Base-by-base conservation (phyloP, 2,888 invertebrate species). In the Hipparchia semele region DNA sequence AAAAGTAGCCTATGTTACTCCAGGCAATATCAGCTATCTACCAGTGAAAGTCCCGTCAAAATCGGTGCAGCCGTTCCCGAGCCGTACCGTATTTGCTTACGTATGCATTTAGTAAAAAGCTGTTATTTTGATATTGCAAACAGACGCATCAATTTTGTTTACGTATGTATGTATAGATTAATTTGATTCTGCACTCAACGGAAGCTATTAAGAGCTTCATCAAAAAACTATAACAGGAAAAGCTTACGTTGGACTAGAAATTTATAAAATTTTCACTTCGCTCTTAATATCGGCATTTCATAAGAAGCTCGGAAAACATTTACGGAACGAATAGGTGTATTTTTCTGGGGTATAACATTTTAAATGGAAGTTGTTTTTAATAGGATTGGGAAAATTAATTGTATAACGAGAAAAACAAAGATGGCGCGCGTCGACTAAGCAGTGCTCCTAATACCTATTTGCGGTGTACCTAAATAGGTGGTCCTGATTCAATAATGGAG, bases 261-360 rank as follows among this genome's bases (percentile, higher is more conserved):
- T 66, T 54, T 66, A 53, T 54, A 46, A 67, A 46, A 45, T 58
- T 45, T 67, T 67, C 67, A 45, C 23, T 58, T 39, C 45, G 56
- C 67, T 58, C 46, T 58, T 67, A 67, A 58, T 67, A 67, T 58
- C 56, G 67, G 46, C 23, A 46, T 69, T 69, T 53, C 7, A 61
- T 69, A 53, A 69, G 69, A 33, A 69, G 69, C 69, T 69, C 61
- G 51, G 12, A 23, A 69, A 69, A 53, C 9, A 60, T 68, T 46
- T 51, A 51, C 60, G 23, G 49, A 68, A 68, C 51, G 60, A 61
- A 49, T 54, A 54, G 46, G 49, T 65, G 54, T 69, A 60, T 33
- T 61, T 69, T 68, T 59, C 23, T 59, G n/a, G 10, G 49, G 59
- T 68, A 53, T 68, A 49, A 49, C 1, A 7, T 68, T 59, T 64